phyloP scores from a whole-genome alignment of 2,797 vertebrate genomes.

The Acestrorhynchus altus region DNA sequence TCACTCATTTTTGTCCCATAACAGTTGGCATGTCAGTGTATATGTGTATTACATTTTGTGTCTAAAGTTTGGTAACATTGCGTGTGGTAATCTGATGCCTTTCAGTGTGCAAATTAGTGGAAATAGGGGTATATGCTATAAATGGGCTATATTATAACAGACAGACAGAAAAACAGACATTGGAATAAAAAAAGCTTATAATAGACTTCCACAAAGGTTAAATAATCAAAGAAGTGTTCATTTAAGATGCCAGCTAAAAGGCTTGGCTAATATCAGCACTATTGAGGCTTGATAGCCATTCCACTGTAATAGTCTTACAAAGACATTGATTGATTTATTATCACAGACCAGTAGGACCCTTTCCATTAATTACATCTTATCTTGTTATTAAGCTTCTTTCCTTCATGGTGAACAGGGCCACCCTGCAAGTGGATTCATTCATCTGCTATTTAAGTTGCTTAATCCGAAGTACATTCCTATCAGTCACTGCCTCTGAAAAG shows the following conservation, averaged over 20 bases:
- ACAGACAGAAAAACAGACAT: too few species aligned
- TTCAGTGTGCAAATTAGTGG: too few species aligned
- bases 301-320: background rate
- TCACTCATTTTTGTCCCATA: too few species aligned
- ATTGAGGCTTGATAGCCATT: background rate
- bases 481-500: slow-evolving; percentile 31
- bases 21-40: too few species aligned
- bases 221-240: background rate
- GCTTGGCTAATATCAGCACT: background rate
- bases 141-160: too few species aligned
- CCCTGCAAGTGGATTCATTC: slow-evolving; percentile 24
- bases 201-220: background rate
- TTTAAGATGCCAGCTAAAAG: background rate
- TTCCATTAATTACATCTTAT: slow-evolving; percentile 15
- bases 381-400: slow-evolving; percentile 12
- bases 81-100: too few species aligned
- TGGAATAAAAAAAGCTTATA: background rate
- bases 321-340: slow-evolving; percentile 2
- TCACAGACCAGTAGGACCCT: slow-evolving; percentile 2
- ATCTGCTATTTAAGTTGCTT: slow-evolving; percentile 20
- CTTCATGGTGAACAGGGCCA: slow-evolving; percentile 17
- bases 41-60: too few species aligned
- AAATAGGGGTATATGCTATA: too few species aligned
- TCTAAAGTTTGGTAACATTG: too few species aligned
- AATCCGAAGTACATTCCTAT: slow-evolving; percentile 41